phyloP scores from a whole-genome alignment of 2,797 vertebrate genomes.

The Acipenser ruthenus region DNA sequence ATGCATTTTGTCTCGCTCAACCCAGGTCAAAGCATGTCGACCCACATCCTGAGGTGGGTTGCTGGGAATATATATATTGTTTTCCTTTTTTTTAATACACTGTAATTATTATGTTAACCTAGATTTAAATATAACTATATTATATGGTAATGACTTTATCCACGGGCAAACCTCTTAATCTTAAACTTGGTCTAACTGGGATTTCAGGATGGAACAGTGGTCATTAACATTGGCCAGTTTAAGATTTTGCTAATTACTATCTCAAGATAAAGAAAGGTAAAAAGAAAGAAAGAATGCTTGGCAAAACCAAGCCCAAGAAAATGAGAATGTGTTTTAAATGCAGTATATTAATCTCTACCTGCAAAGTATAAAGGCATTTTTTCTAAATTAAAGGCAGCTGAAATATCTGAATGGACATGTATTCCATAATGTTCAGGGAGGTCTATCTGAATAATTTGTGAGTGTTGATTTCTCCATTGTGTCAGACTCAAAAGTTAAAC shows the following conservation, averaged over 20 bases:
- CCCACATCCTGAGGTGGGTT: too few species aligned
- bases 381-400: conserved; percentile 13
- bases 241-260: conserved; percentile 70
- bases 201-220: conserved; percentile 67
- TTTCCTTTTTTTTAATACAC: not conserved
- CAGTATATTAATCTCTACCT: not conserved
- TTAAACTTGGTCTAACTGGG: conserved; percentile 67
- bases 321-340: conserved; percentile 10
- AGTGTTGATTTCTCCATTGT: too few species aligned
- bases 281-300: conserved; percentile 50
- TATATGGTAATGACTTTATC: conserved; percentile 44
- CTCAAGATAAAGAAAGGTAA: conserved; percentile 67
- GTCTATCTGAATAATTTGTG: too few species aligned
- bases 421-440: too few species aligned
- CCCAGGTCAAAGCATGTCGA: not conserved
- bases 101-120: conserved; percentile 2
- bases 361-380: conserved; percentile 22
- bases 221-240: conserved; percentile 73
- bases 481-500: too few species aligned
- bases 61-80: too few species aligned
- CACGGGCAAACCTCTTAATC: conserved; percentile 69
- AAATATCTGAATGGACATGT: too few species aligned
- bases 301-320: conserved; percentile 30
- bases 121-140: not conserved
- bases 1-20: too few species aligned